Evolutionary conservation across 2,113 vertebrate species (phyloP).

Genomic region (Pycnonotus jocosus): DNA sequence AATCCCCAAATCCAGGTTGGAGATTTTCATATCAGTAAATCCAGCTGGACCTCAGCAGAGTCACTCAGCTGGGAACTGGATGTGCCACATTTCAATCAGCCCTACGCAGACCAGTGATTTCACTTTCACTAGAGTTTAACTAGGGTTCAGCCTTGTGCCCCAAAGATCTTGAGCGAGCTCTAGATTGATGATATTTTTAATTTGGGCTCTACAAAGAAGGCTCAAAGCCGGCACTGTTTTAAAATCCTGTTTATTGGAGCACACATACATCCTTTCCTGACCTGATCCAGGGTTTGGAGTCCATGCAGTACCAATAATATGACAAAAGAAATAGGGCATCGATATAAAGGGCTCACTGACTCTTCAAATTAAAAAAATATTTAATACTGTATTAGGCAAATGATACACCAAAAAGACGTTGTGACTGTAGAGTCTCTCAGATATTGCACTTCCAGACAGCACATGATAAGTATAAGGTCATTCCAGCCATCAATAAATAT

Average conservation of each 20-base stretch:
- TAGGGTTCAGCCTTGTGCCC: not conserved
- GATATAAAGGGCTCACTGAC: slow-evolving; percentile 62
- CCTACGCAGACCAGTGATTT: not conserved
- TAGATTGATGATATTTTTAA: not conserved
- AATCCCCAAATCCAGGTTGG: not conserved
- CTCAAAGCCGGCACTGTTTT: slow-evolving; percentile 38
- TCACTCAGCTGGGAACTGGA: not conserved
- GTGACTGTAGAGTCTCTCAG: slow-evolving; percentile 65
- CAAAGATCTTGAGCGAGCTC: not conserved
- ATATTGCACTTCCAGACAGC: slow-evolving; percentile 72
- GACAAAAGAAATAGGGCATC: slow-evolving; percentile 44
- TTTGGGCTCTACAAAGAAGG: slow-evolving; percentile 32
- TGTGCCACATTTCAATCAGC: not conserved
- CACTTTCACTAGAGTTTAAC: not conserved
- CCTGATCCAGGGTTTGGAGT: slow-evolving; percentile 60
- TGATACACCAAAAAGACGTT: slow-evolving; percentile 46
- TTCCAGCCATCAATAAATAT: slow-evolving; percentile 72
- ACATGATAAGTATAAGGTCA: slow-evolving; percentile 67
- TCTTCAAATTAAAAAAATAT: slow-evolving; percentile 69
- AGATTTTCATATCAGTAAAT: not conserved
- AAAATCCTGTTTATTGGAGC: slow-evolving; percentile 78
- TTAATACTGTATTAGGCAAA: slow-evolving; percentile 58
- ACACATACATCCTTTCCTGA: slow-evolving; percentile 64
- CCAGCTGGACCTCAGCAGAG: not conserved
- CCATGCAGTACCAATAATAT: slow-evolving; percentile 67